Conservation (phyloP, 92 coral and sea anemone species). For the Zoanthus sansibaricus region DNA sequence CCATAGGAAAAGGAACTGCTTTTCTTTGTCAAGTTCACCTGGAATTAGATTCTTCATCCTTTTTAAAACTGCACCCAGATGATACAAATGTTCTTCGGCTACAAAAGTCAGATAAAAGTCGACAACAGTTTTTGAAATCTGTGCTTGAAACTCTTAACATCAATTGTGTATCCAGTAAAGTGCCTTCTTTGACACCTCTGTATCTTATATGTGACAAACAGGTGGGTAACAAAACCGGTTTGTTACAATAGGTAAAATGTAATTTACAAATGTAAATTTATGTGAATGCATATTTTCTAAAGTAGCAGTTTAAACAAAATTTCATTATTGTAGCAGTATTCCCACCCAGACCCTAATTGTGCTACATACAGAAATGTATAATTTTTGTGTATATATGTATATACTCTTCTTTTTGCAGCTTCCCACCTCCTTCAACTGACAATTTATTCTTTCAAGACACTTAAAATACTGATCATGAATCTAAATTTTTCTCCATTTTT, state of each 20-base stretch:
- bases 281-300: too few species aligned
- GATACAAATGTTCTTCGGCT: constrained; percentile 8
- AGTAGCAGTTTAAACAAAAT: too few species aligned
- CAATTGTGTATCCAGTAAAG: constrained; percentile 59
- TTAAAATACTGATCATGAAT: too few species aligned
- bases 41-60: constrained; percentile 10
- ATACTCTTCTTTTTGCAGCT: too few species aligned
- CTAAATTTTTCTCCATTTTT: too few species aligned
- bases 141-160: constrained; percentile 69
- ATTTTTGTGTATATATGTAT: too few species aligned
- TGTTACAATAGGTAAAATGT: neutral
- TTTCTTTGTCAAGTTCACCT: constrained; percentile 68
- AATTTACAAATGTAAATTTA: neutral
- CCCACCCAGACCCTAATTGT: too few species aligned
- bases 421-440: too few species aligned
- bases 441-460: too few species aligned
- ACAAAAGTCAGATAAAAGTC: constrained; percentile 40
- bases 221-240: constrained; percentile 44
- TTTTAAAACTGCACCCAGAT: neutral
- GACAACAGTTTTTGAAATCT: constrained; percentile 55
- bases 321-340: too few species aligned
- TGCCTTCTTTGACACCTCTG: constrained; percentile 79
- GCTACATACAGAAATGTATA: too few species aligned
- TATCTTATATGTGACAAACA: constrained; percentile 68
- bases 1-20: constrained; percentile 69